Percentiles rank a stretch among this genome's conserved stretches.
Conservation (phyloP, 2,113 vertebrate species). For the Nerophis lumbriciformis region DNA sequence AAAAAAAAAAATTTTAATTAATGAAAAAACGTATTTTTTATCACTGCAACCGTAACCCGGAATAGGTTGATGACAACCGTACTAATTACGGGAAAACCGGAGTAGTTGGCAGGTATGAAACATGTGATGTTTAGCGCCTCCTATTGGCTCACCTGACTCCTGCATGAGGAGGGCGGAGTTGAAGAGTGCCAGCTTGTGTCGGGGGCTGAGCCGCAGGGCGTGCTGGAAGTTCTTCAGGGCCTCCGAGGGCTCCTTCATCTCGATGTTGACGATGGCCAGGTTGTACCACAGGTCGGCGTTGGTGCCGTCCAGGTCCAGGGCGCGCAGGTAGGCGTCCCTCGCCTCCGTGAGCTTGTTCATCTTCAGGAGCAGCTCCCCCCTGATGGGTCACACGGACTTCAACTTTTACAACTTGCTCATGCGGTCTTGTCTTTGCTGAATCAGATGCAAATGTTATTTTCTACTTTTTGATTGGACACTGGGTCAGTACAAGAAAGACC, state of each 20-base stretch:
- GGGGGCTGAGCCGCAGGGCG: conserved; percentile 86
- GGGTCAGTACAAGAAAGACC: no score
- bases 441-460: no score
- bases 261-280: conserved; percentile 95
- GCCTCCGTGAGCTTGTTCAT: conserved; percentile 96
- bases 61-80: no score
- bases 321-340: conserved; percentile 88
- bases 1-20: no score
- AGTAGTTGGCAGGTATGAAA: no score
- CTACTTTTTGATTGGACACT: no score
- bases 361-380: conserved; percentile 93
- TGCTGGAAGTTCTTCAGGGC: conserved; percentile 92
- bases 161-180: conserved; percentile 97
- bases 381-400: conserved; percentile 33
- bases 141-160: conserved; percentile 84
- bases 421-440: no score
- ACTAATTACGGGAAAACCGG: no score
- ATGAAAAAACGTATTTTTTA: no score
- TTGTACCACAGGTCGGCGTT: conserved; percentile 99
- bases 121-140: background rate
- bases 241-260: conserved; percentile 92
- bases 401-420: background rate
- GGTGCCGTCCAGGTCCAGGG: conserved; percentile 85
- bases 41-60: no score
- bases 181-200: conserved; percentile 90